These are phyloP conservation scores for Eilema caniola DNA, from an alignment of 2,888 invertebrate genomes.

Conservation along the genomic window DNA sequence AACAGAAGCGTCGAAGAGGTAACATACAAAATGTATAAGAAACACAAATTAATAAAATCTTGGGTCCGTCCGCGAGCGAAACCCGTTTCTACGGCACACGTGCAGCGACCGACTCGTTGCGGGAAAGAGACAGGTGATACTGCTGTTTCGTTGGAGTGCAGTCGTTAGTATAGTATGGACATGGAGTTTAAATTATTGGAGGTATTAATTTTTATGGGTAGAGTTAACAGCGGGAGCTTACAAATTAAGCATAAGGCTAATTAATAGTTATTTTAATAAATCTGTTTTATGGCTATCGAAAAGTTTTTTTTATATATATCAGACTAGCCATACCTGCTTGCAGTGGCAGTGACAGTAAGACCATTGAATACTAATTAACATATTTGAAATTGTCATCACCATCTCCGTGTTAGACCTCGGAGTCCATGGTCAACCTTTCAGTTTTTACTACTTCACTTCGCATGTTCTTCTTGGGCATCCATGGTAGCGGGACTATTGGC, in stretches of 20 bases:
- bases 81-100: conserved; percentile 84
- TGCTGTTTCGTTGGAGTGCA: conserved; percentile 64
- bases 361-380: not conserved
- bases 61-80: conserved; percentile 73
- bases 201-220: not conserved
- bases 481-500: too few species aligned
- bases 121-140: conserved; percentile 59
- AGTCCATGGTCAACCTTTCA: too few species aligned
- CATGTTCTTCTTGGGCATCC: too few species aligned
- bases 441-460: too few species aligned
- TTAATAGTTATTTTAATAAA: not conserved
- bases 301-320: not conserved
- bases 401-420: not conserved
- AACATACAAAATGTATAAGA: conserved; percentile 63
- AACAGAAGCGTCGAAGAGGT: conserved; percentile 69
- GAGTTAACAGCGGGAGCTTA: conserved; percentile 2
- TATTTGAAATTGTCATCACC: not conserved
- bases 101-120: conserved; percentile 74
- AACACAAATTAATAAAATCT: conserved; percentile 86
- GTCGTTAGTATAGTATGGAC: conserved; percentile 68
- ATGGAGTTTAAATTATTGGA: conserved; percentile 26
- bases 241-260: not conserved
- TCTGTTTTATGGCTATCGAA: not conserved
- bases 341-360: not conserved
- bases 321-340: not conserved